Percentiles rank a stretch among this genome's conserved stretches.
These are phyloP conservation scores for Drosophila santomea DNA, from an alignment of 1,140 invertebrate genomes.

Conservation along the genomic window DNA sequence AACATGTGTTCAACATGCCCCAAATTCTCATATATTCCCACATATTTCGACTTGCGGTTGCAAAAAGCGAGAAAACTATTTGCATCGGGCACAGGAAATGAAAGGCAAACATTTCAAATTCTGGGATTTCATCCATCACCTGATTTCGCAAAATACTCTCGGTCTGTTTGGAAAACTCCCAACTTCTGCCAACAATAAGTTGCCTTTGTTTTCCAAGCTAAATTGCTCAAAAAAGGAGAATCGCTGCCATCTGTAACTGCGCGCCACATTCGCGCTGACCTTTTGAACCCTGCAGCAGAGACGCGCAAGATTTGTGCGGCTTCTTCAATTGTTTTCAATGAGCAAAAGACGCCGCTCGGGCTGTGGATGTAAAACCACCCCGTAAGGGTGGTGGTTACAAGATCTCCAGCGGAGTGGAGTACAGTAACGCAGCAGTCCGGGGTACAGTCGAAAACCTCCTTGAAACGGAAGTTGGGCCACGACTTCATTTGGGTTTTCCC, in stretches of 20 bases:
- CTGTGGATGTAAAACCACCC: conserved; percentile 39
- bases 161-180: neutral
- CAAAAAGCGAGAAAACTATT: neutral
- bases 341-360: conserved; percentile 22
- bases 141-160: no score
- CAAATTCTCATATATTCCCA: neutral
- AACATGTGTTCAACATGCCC: conserved; percentile 72
- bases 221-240: conserved; percentile 10
- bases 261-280: conserved; percentile 29
- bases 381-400: conserved; percentile 25
- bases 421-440: conserved; percentile 18
- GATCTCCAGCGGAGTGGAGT: neutral
- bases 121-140: neutral
- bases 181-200: conserved; percentile 37
- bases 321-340: conserved; percentile 42
- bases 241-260: conserved; percentile 6
- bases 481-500: neutral
- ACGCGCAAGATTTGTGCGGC: conserved; percentile 25
- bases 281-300: conserved; percentile 39
- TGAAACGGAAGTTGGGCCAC: conserved; percentile 2
- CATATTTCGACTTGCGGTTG: conserved; percentile 9
- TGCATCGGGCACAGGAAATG: neutral
- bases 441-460: neutral
- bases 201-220: conserved; percentile 41
- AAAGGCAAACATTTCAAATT: neutral